Conservation (phyloP, 1,140 invertebrate species). For the Caenorhabditis brenneri region DNA sequence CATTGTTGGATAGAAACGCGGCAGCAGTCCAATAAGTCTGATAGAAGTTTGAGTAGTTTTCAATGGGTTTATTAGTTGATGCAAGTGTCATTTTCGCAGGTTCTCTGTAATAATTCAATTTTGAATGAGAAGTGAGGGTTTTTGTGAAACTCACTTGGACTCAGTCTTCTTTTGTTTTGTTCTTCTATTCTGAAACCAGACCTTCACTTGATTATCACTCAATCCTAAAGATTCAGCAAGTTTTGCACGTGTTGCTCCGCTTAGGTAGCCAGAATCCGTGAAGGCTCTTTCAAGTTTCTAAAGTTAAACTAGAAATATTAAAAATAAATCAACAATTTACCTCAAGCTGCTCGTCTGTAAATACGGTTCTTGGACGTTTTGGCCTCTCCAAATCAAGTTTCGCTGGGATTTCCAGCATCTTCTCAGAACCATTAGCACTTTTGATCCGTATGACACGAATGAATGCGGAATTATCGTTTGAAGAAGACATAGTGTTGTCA, state of each 20-base stretch:
- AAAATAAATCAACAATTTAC: conserved; percentile 57
- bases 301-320: background rate
- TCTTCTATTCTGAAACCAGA: conserved; percentile 75
- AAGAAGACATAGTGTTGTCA: background rate
- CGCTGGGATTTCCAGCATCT: conserved; percentile 73
- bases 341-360: conserved; percentile 73
- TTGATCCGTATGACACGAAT: conserved; percentile 3
- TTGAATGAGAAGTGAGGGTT: background rate
- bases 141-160: background rate
- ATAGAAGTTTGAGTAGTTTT: background rate
- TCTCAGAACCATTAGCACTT: conserved; percentile 73
- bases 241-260: conserved; percentile 73
- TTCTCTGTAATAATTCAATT: background rate
- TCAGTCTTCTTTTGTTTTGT: conserved; percentile 72
- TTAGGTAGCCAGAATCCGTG: conserved; percentile 73
- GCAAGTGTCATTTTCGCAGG: background rate
- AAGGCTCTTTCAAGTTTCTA: conserved; percentile 67
- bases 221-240: conserved; percentile 72
- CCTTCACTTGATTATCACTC: conserved; percentile 75
- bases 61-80: background rate
- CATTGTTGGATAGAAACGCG: conserved; percentile 29
- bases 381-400: conserved; percentile 74
- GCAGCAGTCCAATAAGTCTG: conserved; percentile 2
- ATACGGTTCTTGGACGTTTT: conserved; percentile 74
- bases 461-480: background rate